Evolutionary conservation across 53 echinoderm and acorn worm species (phyloP).

Genomic region (Paelopatides confundens): DNA sequence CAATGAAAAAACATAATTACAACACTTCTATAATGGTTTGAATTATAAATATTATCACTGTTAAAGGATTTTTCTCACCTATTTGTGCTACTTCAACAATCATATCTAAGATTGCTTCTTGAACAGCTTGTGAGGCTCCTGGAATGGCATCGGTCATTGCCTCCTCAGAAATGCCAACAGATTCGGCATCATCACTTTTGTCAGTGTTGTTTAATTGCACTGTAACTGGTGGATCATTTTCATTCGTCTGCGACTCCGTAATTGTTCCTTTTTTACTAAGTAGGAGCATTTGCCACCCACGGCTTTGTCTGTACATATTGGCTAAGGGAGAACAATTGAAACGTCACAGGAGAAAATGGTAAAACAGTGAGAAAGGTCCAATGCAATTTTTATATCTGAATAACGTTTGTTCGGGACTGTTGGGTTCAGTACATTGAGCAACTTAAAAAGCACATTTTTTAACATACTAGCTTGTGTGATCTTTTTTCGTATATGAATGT

Average conservation of each 20-base stretch:
- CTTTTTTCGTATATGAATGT: no score
- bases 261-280: neutral
- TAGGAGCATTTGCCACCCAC: neutral
- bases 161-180: neutral
- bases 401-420: no score
- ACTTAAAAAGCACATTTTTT: no score
- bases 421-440: no score
- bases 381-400: no score
- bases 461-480: no score
- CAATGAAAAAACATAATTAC: no score
- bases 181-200: neutral
- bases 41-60: no score
- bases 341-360: no score
- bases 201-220: neutral
- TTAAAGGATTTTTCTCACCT: neutral
- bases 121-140: neutral
- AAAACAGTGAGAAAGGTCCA: no score
- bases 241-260: neutral
- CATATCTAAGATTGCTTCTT: neutral
- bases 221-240: neutral
- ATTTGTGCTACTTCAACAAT: neutral
- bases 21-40: no score
- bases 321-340: no score
- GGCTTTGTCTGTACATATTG: neutral
- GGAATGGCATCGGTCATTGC: neutral